Evolutionary conservation across 2,888 invertebrate species (phyloP).

Genomic region (Deroplatys truncata): DNA sequence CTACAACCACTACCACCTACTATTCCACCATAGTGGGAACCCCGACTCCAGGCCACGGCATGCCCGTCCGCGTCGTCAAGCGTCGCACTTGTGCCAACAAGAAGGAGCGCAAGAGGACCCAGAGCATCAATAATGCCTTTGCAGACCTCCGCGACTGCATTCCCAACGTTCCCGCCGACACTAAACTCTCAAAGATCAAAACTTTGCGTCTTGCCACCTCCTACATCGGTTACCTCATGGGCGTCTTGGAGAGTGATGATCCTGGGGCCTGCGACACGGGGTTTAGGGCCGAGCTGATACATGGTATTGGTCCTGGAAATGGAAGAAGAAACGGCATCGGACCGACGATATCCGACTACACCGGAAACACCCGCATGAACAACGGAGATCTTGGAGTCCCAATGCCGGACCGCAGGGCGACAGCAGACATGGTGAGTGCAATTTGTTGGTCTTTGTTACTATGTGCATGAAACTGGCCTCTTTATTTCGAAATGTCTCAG

Average conservation of each 20-base stretch:
- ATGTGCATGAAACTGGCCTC: neutral
- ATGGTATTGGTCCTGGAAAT: slow-evolving; percentile 27
- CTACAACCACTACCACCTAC: slow-evolving; percentile 22
- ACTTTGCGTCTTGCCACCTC: slow-evolving; percentile 88
- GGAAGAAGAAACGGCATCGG: neutral
- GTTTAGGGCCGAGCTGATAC: slow-evolving; percentile 80
- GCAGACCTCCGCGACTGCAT: slow-evolving; percentile 89
- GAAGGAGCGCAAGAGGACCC: slow-evolving; percentile 87
- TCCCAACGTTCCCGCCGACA: slow-evolving; percentile 93
- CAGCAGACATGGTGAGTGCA: neutral
- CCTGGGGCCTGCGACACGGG: slow-evolving; percentile 65
- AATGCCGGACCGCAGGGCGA: neutral
- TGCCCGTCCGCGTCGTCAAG: slow-evolving; percentile 59
- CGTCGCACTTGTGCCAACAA: slow-evolving; percentile 87
- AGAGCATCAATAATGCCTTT: slow-evolving; percentile 93
- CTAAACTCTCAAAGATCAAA: slow-evolving; percentile 93
- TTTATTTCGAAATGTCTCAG: neutral
- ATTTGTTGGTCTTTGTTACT: neutral
- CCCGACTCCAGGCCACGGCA: neutral
- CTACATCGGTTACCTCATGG: slow-evolving; percentile 88
- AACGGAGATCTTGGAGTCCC: neutral
- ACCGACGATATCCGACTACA: neutral
- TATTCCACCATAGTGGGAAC: neutral
- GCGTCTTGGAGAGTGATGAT: slow-evolving; percentile 82
- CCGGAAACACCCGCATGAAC: neutral